A percentile compares a stretch with the other conserved stretches of the same genome.
Conservation (phyloP, 2,888 invertebrate genomes). For the Trimorus sp. region DNA sequence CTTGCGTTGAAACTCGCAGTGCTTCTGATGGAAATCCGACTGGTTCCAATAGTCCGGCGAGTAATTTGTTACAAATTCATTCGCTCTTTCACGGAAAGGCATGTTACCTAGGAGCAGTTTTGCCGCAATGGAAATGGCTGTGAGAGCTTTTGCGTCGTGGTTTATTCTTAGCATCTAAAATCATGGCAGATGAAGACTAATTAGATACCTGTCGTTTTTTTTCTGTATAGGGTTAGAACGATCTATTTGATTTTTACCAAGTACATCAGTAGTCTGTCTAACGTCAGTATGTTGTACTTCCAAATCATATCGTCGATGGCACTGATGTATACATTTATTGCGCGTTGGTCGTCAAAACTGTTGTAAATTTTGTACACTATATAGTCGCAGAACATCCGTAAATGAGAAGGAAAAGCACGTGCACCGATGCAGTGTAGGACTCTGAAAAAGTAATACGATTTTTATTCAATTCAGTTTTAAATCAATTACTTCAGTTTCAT, state of each 20-base stretch:
- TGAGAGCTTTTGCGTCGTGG: constrained; percentile 96
- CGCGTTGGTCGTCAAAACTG: constrained; percentile 92
- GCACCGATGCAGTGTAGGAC: constrained; percentile 97
- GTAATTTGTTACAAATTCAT: constrained; percentile 97
- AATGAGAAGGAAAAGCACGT: constrained; percentile 93
- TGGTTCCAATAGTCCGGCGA: constrained; percentile 99
- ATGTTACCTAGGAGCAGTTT: constrained; percentile 92
- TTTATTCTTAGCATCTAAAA: constrained; percentile 91
- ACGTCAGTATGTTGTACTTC: constrained; percentile 98
- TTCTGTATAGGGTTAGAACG: too few species aligned
- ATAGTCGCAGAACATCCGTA: constrained; percentile 97
- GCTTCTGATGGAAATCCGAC: constrained; percentile 98
- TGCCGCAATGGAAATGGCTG: constrained; percentile 97
- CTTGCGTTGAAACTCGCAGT: constrained; percentile 94
- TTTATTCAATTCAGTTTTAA: not conserved
- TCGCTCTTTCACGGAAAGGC: constrained; percentile 93
- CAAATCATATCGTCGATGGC: constrained; percentile 98
- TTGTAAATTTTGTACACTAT: constrained; percentile 96
- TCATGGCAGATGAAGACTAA: too few species aligned
- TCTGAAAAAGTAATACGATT: constrained; percentile 82
- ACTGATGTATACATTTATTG: constrained; percentile 97
- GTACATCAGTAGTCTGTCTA: constrained; percentile 94
- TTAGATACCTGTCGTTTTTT: too few species aligned
- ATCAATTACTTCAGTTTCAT: too few species aligned
- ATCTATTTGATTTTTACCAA: not conserved